Conservation (phyloP, 2,888 invertebrate genomes). For the Lordiphosa fenestrarum region DNA sequence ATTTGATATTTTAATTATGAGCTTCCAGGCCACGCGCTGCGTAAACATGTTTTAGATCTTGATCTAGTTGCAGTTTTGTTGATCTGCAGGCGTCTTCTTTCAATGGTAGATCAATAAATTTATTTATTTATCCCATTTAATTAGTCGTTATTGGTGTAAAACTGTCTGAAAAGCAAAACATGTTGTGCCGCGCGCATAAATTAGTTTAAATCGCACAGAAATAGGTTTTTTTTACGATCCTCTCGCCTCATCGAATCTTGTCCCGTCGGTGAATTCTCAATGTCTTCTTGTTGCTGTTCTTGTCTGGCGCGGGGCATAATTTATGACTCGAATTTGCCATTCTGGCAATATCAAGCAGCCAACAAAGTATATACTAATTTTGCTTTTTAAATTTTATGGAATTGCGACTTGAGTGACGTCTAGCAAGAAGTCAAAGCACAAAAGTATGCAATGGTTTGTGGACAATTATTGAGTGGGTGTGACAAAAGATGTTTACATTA, state of each 20-base stretch:
- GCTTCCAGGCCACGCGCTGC: constrained; percentile 40
- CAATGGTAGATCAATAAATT: constrained; percentile 49
- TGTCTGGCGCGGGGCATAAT: constrained; percentile 38
- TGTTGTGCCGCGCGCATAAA: constrained; percentile 69
- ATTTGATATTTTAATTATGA: constrained; percentile 21
- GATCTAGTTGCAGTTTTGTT: constrained; percentile 17
- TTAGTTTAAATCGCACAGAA: constrained; percentile 56
- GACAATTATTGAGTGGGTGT: not conserved
- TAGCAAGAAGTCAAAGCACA: constrained; percentile 14
- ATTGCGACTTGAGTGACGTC: constrained; percentile 29
- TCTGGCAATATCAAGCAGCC: constrained; percentile 34
- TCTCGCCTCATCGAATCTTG: constrained; percentile 37
- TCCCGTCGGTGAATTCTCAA: constrained; percentile 28
- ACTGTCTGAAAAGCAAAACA: constrained; percentile 52
- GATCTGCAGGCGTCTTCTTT: constrained; percentile 9
- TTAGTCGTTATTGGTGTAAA: constrained; percentile 65
- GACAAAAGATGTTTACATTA: not conserved
- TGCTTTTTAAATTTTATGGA: constrained; percentile 14
- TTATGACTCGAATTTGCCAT: constrained; percentile 61
- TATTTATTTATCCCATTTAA: constrained; percentile 51
- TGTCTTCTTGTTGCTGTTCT: constrained; percentile 25
- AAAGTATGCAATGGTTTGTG: constrained; percentile 50
- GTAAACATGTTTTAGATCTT: constrained; percentile 6
- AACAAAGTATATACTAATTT: constrained; percentile 6
- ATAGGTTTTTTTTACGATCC: constrained; percentile 70